These are phyloP conservation scores for Cantharis flavilabris DNA, from an alignment of 2,888 invertebrate genomes.

Conservation along the genomic window DNA sequence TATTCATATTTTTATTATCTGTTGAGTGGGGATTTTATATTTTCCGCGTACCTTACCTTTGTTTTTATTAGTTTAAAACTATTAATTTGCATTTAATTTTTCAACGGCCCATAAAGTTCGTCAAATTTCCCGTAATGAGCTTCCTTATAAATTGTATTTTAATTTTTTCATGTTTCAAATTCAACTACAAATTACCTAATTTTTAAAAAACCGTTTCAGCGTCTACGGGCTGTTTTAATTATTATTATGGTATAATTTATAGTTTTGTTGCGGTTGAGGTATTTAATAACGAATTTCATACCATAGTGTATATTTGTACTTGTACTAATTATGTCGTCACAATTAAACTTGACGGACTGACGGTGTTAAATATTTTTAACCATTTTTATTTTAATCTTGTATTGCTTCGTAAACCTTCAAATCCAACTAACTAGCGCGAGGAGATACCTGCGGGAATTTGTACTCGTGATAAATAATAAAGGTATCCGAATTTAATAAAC, in stretches of 20 bases:
- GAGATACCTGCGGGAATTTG: no score
- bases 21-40: neutral
- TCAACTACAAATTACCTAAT: neutral
- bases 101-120: neutral
- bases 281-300: neutral
- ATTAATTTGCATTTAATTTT: neutral
- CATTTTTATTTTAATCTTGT: no score
- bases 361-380: neutral
- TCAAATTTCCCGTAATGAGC: no score
- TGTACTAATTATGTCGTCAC: neutral
- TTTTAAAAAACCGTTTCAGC: neutral
- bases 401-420: neutral
- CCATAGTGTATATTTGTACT: neutral
- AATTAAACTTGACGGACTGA: neutral
- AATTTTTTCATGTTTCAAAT: neutral
- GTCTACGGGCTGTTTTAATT: neutral
- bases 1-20: neutral
- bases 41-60: neutral
- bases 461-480: neutral
- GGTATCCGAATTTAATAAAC: neutral
- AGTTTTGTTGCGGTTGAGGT: neutral
- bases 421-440: no score
- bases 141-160: neutral
- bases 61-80: neutral
- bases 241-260: neutral